Percentiles rank a stretch among this genome's conserved stretches.
These are phyloP conservation scores for Cloeon dipterum DNA, from an alignment of 2,888 invertebrate species.

Conservation along the genomic window DNA sequence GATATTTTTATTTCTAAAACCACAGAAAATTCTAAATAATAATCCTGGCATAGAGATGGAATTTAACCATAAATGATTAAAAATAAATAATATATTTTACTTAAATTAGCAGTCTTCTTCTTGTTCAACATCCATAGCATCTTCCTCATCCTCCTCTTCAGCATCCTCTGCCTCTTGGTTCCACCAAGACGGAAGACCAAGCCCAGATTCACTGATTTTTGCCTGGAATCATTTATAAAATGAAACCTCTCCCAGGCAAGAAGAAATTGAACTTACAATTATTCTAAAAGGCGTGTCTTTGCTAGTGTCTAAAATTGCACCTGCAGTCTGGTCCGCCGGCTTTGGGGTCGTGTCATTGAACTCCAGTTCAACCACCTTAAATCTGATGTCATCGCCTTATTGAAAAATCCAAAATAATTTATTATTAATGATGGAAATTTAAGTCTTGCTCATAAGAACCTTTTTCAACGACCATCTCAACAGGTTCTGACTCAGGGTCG, in stretches of 20 bases:
- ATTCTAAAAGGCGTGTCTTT: neutral
- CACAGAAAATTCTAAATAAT: too few relatives aligned
- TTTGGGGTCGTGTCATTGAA: neutral
- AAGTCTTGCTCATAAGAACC: too few relatives aligned
- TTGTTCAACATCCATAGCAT: neutral
- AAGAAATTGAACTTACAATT: too few relatives aligned
- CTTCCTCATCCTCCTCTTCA: neutral
- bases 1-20: too few relatives aligned
- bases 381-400: neutral
- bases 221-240: too few relatives aligned
- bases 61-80: neutral
- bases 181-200: neutral
- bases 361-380: neutral
- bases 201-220: neutral
- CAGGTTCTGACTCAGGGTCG: conserved; percentile 54
- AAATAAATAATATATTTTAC: too few relatives aligned
- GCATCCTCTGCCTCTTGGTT: neutral
- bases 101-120: too few relatives aligned
- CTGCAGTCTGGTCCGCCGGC: neutral
- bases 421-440: too few relatives aligned
- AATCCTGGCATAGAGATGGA: neutral
- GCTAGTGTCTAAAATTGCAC: neutral
- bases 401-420: too few relatives aligned
- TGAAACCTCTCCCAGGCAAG: too few relatives aligned
- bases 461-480: conserved; percentile 86